Evolutionary conservation across 2,888 invertebrate species (phyloP).

Genomic region (Cantharis rufa): DNA sequence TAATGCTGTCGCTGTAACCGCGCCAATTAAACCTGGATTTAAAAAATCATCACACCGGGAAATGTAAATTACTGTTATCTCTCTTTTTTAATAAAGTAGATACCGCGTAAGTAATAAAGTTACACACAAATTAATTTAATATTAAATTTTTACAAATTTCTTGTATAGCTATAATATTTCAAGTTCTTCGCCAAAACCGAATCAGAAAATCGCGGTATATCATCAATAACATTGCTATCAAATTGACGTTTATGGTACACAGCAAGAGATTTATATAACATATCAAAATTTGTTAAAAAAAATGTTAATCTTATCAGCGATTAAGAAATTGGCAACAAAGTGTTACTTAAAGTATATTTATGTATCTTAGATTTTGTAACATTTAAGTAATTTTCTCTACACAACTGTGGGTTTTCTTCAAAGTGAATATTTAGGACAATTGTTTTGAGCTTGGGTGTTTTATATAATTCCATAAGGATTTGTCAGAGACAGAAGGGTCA

Average conservation of each 20-base stretch:
- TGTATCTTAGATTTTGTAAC: neutral
- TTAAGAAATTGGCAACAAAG: neutral
- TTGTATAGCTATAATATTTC: neutral
- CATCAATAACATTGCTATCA: neutral
- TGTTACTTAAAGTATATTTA: neutral
- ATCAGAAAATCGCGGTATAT: neutral
- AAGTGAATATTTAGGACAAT: neutral
- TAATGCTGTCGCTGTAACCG: neutral
- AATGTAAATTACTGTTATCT: neutral
- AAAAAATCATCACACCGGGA: constrained; percentile 1
- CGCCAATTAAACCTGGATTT: constrained; percentile 10
- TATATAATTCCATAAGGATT: neutral
- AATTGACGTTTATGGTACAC: neutral
- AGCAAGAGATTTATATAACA: neutral
- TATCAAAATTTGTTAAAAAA: neutral
- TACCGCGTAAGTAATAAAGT: neutral
- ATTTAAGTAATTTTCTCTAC: neutral
- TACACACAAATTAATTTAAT: neutral
- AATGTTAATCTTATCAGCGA: neutral
- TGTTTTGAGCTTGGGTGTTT: neutral
- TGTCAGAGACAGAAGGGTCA: neutral
- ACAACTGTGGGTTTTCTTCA: neutral
- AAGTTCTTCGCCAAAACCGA: neutral
- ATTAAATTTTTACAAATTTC: neutral
- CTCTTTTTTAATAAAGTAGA: neutral